phyloP scores from a whole-genome alignment of 2,113 vertebrate species.

The Acinonyx jubatus region DNA sequence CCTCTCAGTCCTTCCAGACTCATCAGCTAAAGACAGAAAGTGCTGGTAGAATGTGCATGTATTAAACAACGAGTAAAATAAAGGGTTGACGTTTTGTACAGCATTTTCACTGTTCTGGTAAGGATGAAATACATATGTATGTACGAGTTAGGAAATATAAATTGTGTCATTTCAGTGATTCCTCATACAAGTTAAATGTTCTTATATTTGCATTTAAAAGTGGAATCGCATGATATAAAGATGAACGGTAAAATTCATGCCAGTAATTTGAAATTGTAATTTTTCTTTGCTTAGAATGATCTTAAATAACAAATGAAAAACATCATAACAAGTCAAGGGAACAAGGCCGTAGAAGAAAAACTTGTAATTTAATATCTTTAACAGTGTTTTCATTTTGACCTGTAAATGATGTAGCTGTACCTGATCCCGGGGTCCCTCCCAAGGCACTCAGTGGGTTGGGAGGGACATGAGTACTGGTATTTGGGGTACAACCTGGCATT shows the following conservation, averaged over 20 bases:
- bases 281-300: constrained; percentile 22
- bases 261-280: constrained; percentile 44
- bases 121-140: constrained; percentile 31
- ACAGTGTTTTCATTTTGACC: neutral
- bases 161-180: constrained; percentile 25
- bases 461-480: neutral
- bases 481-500: neutral
- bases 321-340: neutral
- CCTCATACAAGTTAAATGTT: neutral
- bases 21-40: neutral
- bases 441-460: neutral
- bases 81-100: neutral
- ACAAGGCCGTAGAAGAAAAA: neutral
- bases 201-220: constrained; percentile 68
- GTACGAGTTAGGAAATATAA: neutral
- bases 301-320: constrained; percentile 12
- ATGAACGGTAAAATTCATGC: constrained; percentile 6
- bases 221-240: constrained; percentile 29
- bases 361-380: neutral
- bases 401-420: neutral
- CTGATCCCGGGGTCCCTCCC: neutral
- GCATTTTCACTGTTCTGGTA: neutral
- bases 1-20: neutral
- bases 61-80: neutral
- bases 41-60: neutral